A percentile compares a stretch with the other conserved stretches of the same genome.
Conservation (phyloP, 1,140 invertebrate genomes). For the Matsumurasca onukii region DNA sequence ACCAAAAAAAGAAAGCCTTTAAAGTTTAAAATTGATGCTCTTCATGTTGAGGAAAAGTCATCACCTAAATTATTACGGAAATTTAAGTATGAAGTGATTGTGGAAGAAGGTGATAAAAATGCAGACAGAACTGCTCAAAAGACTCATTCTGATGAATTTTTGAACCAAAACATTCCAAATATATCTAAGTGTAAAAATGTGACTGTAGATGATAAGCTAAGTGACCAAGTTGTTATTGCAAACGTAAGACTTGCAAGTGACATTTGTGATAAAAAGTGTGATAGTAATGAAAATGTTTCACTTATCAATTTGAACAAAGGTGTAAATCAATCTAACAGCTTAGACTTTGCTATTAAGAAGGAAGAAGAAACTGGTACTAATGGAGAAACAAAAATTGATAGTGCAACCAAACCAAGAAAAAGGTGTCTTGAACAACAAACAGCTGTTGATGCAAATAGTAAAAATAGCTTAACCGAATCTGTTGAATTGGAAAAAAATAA, state of each 20-base stretch:
- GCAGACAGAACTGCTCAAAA: not conserved
- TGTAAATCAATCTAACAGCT: no score
- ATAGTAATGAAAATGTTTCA: no score
- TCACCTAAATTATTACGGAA: slow-evolving; percentile 23
- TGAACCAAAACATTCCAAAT: slow-evolving; percentile 8
- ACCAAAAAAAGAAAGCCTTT: slow-evolving; percentile 11
- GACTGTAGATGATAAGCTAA: not conserved
- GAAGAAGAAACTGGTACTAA: no score
- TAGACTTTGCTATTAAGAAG: no score
- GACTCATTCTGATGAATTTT: not conserved
- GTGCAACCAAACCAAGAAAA: no score
- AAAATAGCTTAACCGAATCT: no score
- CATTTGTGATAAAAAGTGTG: slow-evolving; percentile 19
- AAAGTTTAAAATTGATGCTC: slow-evolving; percentile 28
- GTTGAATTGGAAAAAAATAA: no score
- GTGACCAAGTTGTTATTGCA: not conserved
- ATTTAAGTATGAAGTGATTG: slow-evolving; percentile 33
- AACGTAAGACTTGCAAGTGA: not conserved
- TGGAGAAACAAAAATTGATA: no score
- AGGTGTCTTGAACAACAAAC: no score
- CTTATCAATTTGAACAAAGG: no score
- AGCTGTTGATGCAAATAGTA: no score
- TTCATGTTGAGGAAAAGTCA: slow-evolving; percentile 21
- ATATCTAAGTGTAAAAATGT: not conserved
- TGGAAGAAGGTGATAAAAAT: slow-evolving; percentile 28